Evolutionary conservation across 2,113 vertebrate species (phyloP).

Genomic region (Actenoides lindsayi): DNA sequence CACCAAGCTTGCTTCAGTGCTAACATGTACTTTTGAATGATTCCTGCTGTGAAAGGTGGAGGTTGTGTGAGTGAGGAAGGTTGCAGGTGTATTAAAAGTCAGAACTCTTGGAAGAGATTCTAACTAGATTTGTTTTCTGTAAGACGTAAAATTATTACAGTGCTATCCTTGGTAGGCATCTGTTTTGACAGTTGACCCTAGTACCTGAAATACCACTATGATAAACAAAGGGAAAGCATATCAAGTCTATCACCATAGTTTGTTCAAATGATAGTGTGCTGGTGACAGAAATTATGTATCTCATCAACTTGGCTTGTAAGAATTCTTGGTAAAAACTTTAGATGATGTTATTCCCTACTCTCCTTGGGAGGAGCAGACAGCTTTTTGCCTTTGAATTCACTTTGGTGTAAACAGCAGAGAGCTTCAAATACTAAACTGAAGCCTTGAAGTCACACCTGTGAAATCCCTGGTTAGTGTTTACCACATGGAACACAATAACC

Average conservation of each 20-base stretch:
- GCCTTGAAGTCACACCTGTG: background rate
- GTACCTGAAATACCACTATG: background rate
- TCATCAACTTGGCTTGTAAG: background rate
- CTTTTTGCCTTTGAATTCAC: background rate
- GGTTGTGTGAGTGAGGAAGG: background rate
- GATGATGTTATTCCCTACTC: background rate
- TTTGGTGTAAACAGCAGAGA: background rate
- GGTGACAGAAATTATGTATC: fast-evolving
- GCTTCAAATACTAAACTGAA: background rate
- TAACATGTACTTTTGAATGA: background rate
- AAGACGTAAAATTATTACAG: background rate
- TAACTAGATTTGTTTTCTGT: background rate
- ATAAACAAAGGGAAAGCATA: background rate
- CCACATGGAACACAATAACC: background rate
- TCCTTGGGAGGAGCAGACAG: fast-evolving
- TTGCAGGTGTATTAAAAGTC: background rate
- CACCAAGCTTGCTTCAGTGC: background rate
- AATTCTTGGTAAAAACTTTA: background rate
- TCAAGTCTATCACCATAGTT: background rate
- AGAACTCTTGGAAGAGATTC: background rate
- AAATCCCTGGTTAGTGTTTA: fast-evolving
- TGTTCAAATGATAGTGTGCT: fast-evolving
- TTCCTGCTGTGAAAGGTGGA: background rate
- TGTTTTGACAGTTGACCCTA: background rate
- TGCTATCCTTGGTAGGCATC: background rate